Percentiles rank a stretch among this genome's conserved stretches.
phyloP scores from a whole-genome alignment of 2,113 vertebrate species.

The Xiphophorus maculatus region DNA sequence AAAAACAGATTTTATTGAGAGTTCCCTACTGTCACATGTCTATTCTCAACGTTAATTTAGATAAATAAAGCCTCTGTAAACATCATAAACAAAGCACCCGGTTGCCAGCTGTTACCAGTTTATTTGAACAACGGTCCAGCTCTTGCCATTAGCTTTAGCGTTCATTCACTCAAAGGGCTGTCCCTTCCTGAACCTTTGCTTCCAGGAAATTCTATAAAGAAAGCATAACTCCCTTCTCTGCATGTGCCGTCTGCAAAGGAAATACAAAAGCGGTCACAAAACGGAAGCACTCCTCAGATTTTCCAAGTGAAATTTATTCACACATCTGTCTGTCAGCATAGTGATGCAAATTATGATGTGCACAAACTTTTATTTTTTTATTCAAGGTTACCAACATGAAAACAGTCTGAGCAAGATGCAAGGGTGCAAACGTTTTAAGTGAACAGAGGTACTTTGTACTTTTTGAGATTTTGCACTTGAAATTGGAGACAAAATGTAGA shows the following conservation, averaged over 20 bases:
- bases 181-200: conserved; percentile 41
- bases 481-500: not conserved
- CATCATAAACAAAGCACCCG: conserved; percentile 37
- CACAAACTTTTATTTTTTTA: too few relatives aligned
- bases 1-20: conserved; percentile 22
- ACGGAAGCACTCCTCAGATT: conserved; percentile 15
- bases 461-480: not conserved
- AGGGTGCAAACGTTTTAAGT: not conserved
- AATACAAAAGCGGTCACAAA: not conserved
- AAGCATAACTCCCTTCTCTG: conserved; percentile 22
- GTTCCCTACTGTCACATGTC: not conserved
- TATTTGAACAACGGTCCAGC: conserved; percentile 53
- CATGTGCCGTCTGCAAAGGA: conserved; percentile 3
- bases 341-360: too few relatives aligned
- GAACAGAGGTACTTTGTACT: not conserved
- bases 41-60: conserved; percentile 35
- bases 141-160: conserved; percentile 12
- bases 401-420: not conserved
- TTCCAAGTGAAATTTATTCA: not conserved
- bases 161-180: conserved; percentile 39
- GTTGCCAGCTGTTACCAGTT: conserved; percentile 59
- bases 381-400: not conserved
- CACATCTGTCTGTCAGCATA: too few relatives aligned
- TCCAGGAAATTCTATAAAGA: conserved; percentile 51
- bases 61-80: conserved; percentile 23